These are phyloP conservation scores for Habrosyne pyritoides DNA, from an alignment of 2,888 invertebrate species.

Conservation along the genomic window DNA sequence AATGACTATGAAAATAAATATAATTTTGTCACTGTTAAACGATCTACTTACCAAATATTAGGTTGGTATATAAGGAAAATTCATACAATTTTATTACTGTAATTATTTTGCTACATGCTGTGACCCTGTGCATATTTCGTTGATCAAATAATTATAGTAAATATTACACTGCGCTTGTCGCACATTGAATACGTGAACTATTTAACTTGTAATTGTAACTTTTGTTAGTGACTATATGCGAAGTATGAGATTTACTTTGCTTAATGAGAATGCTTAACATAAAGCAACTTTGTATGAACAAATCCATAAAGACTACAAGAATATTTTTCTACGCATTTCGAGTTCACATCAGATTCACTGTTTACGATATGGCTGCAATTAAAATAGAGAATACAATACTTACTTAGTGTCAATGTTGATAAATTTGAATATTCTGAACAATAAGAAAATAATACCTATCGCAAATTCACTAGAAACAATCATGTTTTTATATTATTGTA, in stretches of 20 bases:
- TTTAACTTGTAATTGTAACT: conserved; percentile 11
- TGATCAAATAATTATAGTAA: conserved; percentile 20
- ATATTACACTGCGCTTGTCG: conserved; percentile 21
- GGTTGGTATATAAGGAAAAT: neutral
- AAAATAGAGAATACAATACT: no score
- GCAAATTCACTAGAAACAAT: neutral
- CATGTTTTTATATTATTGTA: no score
- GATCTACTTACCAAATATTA: neutral
- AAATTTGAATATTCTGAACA: neutral
- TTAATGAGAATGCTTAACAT: neutral
- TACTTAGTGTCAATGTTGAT: no score
- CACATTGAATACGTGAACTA: conserved; percentile 15
- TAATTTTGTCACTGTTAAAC: neutral
- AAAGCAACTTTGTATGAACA: neutral
- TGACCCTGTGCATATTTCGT: conserved; percentile 22
- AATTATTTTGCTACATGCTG: neutral
- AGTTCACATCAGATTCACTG: no score
- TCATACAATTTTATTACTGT: neutral
- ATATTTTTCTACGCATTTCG: no score
- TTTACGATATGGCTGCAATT: no score
- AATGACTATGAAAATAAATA: no score
- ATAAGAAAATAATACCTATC: neutral
- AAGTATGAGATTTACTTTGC: neutral
- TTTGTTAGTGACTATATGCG: no score
- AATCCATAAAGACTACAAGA: neutral